Evolutionary conservation across 2,888 invertebrate genomes (phyloP).

Genomic region (Thymelicus sylvestris): DNA sequence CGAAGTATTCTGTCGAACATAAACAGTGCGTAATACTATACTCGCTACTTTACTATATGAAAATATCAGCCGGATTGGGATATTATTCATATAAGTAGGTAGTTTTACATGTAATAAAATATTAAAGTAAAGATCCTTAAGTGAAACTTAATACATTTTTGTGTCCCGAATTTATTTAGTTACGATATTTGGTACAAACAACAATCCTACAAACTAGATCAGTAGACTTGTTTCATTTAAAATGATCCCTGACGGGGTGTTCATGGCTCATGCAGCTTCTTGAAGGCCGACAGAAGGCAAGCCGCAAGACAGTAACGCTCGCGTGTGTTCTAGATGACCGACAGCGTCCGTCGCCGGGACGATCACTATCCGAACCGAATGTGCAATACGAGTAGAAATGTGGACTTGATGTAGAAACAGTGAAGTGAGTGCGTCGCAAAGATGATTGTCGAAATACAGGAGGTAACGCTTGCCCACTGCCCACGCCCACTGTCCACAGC

Average conservation of each 20-base stretch:
- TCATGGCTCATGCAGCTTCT: neutral
- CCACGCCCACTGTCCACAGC: constrained; percentile 18
- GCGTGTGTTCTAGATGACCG: constrained; percentile 12
- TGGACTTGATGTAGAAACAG: constrained; percentile 46
- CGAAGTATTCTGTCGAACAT: neutral
- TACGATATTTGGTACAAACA: too few relatives aligned
- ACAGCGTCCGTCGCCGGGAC: constrained; percentile 18
- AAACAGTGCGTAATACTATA: neutral
- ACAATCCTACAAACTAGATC: too few relatives aligned
- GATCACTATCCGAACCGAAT: constrained; percentile 24
- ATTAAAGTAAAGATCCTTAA: too few relatives aligned
- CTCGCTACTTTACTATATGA: too few relatives aligned
- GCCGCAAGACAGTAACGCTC: neutral
- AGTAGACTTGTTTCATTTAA: neutral
- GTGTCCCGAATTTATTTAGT: too few relatives aligned
- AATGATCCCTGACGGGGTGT: neutral
- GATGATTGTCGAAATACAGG: constrained; percentile 82
- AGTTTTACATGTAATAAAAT: too few relatives aligned
- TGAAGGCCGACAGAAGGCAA: neutral
- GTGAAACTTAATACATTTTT: too few relatives aligned
- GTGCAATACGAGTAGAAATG: constrained; percentile 44
- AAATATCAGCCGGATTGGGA: too few relatives aligned
- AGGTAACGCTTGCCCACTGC: constrained; percentile 59
- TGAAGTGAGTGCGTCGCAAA: constrained; percentile 55
- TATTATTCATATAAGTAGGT: too few relatives aligned